phyloP scores from a whole-genome alignment of 64 coral and sea anemone genomes.

The Montipora cactus region DNA sequence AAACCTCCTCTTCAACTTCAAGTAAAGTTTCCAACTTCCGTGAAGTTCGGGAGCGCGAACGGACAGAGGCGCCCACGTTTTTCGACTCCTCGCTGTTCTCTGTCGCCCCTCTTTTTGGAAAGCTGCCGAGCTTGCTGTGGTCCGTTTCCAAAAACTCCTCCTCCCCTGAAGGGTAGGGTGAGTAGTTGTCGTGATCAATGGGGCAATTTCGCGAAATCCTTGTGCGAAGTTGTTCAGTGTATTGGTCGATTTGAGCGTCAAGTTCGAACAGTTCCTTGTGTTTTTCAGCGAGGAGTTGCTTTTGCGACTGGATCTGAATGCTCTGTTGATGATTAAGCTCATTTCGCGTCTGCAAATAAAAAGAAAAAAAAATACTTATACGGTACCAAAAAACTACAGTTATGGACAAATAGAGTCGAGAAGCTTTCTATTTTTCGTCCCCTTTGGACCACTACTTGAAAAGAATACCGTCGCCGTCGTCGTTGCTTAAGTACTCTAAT shows the following conservation, averaged over 20 bases:
- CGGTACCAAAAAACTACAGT: no score
- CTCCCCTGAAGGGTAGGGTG: conserved; percentile 7
- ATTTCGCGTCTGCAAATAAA: conserved; percentile 72
- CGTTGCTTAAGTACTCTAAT: no score
- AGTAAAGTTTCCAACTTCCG: conserved; percentile 58
- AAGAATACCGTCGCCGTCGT: no score
- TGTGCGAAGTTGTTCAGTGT: conserved; percentile 64
- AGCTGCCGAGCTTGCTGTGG: conserved; percentile 12
- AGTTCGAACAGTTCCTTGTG: conserved; percentile 90
- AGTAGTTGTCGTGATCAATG: conserved; percentile 10
- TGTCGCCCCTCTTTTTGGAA: background rate
- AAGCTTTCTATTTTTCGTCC: no score
- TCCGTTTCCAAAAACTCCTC: conserved; percentile 20
- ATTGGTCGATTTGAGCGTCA: conserved; percentile 82
- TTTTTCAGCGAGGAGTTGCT: conserved; percentile 90
- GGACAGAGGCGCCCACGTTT: background rate
- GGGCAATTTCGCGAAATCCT: conserved; percentile 37
- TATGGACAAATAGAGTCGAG: no score
- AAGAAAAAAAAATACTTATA: background rate
- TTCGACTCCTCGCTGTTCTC: background rate
- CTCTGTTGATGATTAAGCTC: conserved; percentile 94
- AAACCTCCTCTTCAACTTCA: conserved; percentile 66
- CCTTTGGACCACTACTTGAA: no score
- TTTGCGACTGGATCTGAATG: conserved; percentile 86
- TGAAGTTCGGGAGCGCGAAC: conserved; percentile 12